These are phyloP conservation scores for Irena cyanogastra DNA, from an alignment of 2,113 vertebrate species.

Conservation along the genomic window DNA sequence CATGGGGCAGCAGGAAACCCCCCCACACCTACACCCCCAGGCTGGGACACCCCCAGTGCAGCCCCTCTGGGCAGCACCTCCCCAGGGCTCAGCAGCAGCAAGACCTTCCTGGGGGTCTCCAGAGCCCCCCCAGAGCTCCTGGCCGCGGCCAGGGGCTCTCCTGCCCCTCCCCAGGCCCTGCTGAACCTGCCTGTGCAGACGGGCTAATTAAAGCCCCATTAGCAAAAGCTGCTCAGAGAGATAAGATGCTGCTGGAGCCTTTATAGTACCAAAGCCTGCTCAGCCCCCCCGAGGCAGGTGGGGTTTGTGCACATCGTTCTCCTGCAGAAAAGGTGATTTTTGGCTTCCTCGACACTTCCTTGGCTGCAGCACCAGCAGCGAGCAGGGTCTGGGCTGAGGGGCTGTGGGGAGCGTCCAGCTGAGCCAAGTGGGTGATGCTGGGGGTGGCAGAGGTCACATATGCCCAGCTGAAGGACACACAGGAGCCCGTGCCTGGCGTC, in stretches of 20 bases:
- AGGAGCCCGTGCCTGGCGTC: background rate
- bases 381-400: accelerated
- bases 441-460: background rate
- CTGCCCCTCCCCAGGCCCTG: background rate
- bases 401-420: accelerated
- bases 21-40: background rate
- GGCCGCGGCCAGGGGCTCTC: background rate
- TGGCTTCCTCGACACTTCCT: accelerated
- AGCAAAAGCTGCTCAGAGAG: conserved; percentile 58
- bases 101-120: background rate
- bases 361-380: accelerated
- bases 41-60: background rate
- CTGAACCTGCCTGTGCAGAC: background rate
- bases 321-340: background rate
- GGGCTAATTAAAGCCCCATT: conserved; percentile 46
- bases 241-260: conserved; percentile 30
- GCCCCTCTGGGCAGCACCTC: background rate
- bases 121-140: background rate
- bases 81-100: background rate
- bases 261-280: background rate
- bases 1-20: accelerated
- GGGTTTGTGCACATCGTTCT: background rate
- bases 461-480: background rate
- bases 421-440: background rate
- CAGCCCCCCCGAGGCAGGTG: background rate